Conservation (phyloP, 2,113 vertebrate species). For the Hipposideros armiger region DNA sequence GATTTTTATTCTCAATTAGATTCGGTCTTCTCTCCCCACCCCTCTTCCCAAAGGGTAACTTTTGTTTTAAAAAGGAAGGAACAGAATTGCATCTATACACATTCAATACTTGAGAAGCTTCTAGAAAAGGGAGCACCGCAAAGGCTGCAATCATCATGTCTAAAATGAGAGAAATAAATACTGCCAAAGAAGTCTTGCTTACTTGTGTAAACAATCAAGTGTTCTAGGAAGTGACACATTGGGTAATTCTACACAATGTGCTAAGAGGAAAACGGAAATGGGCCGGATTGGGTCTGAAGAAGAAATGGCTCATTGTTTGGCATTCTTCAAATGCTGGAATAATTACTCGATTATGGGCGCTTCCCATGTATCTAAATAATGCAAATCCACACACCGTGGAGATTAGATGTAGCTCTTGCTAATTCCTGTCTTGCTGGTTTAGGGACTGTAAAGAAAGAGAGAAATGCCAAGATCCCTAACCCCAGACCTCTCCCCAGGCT, state of each 20-base stretch:
- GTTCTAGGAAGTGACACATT: conserved; percentile 76
- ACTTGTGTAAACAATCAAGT: conserved; percentile 61
- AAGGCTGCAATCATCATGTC: conserved; percentile 29
- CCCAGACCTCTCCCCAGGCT: background rate
- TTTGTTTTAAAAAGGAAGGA: conserved; percentile 24
- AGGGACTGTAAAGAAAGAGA: background rate
- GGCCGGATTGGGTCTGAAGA: conserved; percentile 43
- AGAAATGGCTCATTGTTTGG: conserved; percentile 72
- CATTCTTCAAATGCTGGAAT: conserved; percentile 62
- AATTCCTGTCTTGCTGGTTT: conserved; percentile 39
- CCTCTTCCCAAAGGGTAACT: background rate
- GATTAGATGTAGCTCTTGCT: background rate
- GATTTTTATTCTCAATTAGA: background rate
- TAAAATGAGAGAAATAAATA: conserved; percentile 66
- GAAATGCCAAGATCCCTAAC: background rate
- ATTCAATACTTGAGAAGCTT: background rate
- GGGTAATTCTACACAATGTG: conserved; percentile 68
- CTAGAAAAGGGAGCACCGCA: conserved; percentile 22
- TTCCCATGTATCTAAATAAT: conserved; percentile 68
- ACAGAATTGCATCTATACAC: background rate
- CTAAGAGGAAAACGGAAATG: conserved; percentile 69
- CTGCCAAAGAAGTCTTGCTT: conserved; percentile 51
- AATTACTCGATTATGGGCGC: conserved; percentile 39
- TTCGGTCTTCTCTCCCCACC: background rate
- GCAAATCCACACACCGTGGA: conserved; percentile 19